Evolutionary conservation across 2,888 invertebrate species (phyloP).

Genomic region (Drosophila koepferae): DNA sequence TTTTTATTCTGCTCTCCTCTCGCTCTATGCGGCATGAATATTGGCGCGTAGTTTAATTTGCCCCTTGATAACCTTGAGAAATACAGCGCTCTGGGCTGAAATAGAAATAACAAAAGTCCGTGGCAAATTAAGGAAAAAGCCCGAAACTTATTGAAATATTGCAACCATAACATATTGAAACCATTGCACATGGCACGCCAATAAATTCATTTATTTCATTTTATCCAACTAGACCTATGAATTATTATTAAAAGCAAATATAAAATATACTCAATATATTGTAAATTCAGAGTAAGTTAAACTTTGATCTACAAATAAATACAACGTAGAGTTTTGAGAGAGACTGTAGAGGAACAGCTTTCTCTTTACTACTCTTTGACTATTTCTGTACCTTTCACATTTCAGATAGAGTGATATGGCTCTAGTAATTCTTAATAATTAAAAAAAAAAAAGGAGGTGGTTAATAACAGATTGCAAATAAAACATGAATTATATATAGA

Average conservation of each 20-base stretch:
- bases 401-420: too few relatives aligned
- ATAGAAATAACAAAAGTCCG: slow-evolving; percentile 5
- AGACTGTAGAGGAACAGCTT: too few relatives aligned
- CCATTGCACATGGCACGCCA: neutral
- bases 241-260: neutral
- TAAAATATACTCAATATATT: neutral
- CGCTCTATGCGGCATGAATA: slow-evolving; percentile 65
- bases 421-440: too few relatives aligned
- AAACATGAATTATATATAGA: too few relatives aligned
- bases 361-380: too few relatives aligned
- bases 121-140: slow-evolving; percentile 18
- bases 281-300: neutral
- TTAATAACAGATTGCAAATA: too few relatives aligned
- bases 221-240: neutral
- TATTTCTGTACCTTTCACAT: too few relatives aligned
- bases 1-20: slow-evolving; percentile 31
- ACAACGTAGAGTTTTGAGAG: too few relatives aligned
- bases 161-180: neutral
- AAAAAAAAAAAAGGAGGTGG: too few relatives aligned
- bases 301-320: too few relatives aligned
- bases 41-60: slow-evolving; percentile 72
- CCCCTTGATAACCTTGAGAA: slow-evolving; percentile 9
- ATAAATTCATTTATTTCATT: neutral
- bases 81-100: neutral
- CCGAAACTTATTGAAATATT: slow-evolving; percentile 14